Base-by-base conservation (phyloP, 2,113 vertebrate genomes). In the Pseudorectes ferrugineus region DNA sequence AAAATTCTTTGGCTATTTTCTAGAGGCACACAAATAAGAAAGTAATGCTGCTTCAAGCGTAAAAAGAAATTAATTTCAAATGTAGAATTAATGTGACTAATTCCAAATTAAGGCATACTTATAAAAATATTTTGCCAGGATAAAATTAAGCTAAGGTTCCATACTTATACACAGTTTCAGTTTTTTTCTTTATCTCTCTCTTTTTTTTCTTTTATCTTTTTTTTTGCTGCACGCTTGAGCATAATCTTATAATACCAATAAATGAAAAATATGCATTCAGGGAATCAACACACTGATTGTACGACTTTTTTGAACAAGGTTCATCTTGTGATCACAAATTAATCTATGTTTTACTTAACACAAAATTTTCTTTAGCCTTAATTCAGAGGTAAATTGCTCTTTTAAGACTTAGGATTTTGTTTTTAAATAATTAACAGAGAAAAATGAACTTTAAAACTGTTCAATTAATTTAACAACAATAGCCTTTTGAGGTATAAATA, bases 311-410 rank as follows among this genome's bases (percentile, higher is more conserved):
- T n/a, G 23, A 94, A 40, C 11, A 84, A 52, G 23, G 33, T 81
- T 93, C 33, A 68, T 71, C 62, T 70, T 74, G 29, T 46, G 24
- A 67, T 45, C 23, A n/a, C 51, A 83, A 58, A 84, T 89, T 95
- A 68, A 91, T 93, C 57, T 46, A 58, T 96, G 49, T 93, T 93
- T 95, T 63, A 76, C 24, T 85, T 92, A 74, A 89, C 26, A 29
- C 35, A 63, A 93, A 91, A 88, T 73, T 63, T 43, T 89, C 51
- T 95, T 77, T 72, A 78, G 35, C 48, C 28, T 85, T 84, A 63
- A 72, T 91, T 95, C 52, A 51, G 36, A 92, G 87, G n/a, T 42
- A 85, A 90, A 87, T 92, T 62, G 25, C 24, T 85, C 49, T 87
- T 94, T 82, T 80, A 94, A 87, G 74, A 19, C 10, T 35, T 87